phyloP scores from a whole-genome alignment of 2,797 vertebrate species.

The Pseudopleuronectes americanus region DNA sequence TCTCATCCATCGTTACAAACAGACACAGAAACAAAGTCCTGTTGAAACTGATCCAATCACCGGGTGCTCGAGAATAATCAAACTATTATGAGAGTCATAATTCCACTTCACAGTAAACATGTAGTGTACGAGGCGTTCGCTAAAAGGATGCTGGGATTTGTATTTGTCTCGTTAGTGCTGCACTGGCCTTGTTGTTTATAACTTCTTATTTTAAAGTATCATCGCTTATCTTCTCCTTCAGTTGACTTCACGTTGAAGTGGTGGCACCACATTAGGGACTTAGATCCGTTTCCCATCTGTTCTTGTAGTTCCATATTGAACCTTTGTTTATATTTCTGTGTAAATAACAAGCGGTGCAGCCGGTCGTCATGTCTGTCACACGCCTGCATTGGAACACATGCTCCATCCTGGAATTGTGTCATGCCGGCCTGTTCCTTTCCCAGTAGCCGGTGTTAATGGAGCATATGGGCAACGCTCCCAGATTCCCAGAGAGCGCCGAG shows the following conservation, averaged over 20 bases:
- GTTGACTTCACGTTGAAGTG: neutral
- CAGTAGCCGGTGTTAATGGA: slow-evolving; percentile 44
- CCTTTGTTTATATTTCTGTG: slow-evolving; percentile 3
- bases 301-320: neutral
- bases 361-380: slow-evolving; percentile 24
- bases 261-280: too few species aligned
- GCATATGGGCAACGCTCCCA: slow-evolving; percentile 57
- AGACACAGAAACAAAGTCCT: too few species aligned
- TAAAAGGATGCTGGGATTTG: too few species aligned
- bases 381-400: slow-evolving; percentile 26
- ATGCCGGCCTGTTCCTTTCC: slow-evolving; percentile 5
- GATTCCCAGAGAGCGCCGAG: slow-evolving; percentile 47
- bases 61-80: too few species aligned
- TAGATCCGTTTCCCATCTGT: too few species aligned
- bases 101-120: neutral
- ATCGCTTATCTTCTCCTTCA: too few species aligned
- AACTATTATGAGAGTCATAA: neutral
- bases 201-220: too few species aligned
- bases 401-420: slow-evolving; percentile 33
- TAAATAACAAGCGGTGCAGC: slow-evolving; percentile 29
- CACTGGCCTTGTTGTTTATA: too few species aligned
- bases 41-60: too few species aligned
- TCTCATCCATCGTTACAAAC: too few species aligned
- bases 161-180: neutral
- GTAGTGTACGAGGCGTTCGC: neutral